These are phyloP conservation scores for Telenomus remus DNA, from an alignment of 1,140 invertebrate genomes.

Conservation along the genomic window DNA sequence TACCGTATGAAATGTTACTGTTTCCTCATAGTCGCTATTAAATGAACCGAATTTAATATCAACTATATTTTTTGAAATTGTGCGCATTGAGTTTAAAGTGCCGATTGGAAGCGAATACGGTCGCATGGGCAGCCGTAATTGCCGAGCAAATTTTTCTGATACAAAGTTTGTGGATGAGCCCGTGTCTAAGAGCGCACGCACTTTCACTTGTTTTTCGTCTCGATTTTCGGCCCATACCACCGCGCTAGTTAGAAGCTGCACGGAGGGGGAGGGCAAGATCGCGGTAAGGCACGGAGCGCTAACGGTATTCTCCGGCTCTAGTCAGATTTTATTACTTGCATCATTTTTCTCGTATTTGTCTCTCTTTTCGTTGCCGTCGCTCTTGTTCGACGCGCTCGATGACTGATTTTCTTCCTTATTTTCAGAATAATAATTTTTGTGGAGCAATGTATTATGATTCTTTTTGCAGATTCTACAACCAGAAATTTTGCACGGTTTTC, in stretches of 20 bases:
- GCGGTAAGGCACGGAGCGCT: not conserved
- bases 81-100: constrained; percentile 7
- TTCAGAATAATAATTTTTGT: not conserved
- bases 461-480: not conserved
- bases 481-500: too few relatives aligned
- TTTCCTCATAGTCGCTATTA: not conserved
- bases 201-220: not conserved
- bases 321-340: not conserved
- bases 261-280: not conserved
- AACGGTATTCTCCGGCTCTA: not conserved
- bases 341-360: not conserved
- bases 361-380: not conserved
- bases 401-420: not conserved
- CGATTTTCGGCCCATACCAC: not conserved
- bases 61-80: not conserved
- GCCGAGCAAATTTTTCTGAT: not conserved
- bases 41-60: constrained; percentile 4
- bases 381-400: not conserved
- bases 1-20: constrained; percentile 4
- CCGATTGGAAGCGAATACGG: not conserved
- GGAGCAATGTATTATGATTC: not conserved
- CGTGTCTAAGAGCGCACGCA: constrained; percentile 18
- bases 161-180: constrained; percentile 12
- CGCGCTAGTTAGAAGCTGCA: constrained; percentile 16
- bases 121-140: not conserved